Evolutionary conservation across 2,888 invertebrate genomes (phyloP).

Genomic region (Malthinus seriepunctatus): DNA sequence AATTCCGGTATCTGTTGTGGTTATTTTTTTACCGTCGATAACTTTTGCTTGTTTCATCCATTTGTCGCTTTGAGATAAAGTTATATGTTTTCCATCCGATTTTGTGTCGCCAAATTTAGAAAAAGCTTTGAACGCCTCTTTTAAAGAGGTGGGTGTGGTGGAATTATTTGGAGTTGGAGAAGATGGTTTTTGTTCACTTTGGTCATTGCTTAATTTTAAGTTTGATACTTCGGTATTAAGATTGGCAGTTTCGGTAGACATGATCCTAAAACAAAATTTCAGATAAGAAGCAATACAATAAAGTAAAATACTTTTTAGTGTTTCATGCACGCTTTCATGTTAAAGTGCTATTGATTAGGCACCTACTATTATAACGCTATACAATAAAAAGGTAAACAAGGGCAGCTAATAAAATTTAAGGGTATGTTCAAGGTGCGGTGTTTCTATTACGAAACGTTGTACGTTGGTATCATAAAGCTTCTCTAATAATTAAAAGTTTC

Average conservation of each 20-base stretch:
- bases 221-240: conserved; percentile 56
- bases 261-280: conserved; percentile 11
- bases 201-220: conserved; percentile 61
- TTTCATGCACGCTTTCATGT: neutral
- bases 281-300: no score
- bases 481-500: no score
- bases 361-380: no score
- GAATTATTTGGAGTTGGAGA: conserved; percentile 53
- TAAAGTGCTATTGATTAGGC: no score
- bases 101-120: conserved; percentile 89
- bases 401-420: no score
- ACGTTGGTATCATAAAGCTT: no score
- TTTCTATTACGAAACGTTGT: no score
- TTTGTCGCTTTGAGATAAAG: conserved; percentile 89
- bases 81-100: conserved; percentile 84
- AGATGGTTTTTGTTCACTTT: conserved; percentile 41
- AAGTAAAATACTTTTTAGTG: neutral
- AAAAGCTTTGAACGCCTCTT: conserved; percentile 79
- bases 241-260: conserved; percentile 18
- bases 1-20: conserved; percentile 90
- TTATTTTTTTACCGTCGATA: conserved; percentile 81
- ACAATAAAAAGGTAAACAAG: no score
- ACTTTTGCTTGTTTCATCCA: conserved; percentile 95
- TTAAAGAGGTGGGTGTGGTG: conserved; percentile 52
- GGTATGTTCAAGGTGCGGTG: no score